Evolutionary conservation across 2,888 invertebrate species (phyloP).

Genomic region (Cinara cedri): DNA sequence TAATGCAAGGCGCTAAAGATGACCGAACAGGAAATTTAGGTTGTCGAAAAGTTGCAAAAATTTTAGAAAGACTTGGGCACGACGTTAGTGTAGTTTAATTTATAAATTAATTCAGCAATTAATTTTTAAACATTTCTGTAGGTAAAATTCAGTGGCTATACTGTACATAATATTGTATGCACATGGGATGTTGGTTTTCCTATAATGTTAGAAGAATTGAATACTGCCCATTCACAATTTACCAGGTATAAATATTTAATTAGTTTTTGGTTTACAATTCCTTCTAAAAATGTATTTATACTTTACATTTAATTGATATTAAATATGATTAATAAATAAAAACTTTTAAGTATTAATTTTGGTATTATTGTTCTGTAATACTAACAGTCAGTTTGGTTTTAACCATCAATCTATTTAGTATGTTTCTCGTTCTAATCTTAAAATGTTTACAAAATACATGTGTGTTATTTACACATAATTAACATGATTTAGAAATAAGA

Average conservation of each 20-base stretch:
- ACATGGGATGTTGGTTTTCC: slow-evolving; percentile 79
- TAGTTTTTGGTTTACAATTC: background rate
- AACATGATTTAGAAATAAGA: too few relatives aligned
- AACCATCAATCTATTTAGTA: too few relatives aligned
- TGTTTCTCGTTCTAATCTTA: too few relatives aligned
- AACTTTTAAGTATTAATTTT: too few relatives aligned
- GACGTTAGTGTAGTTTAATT: slow-evolving; percentile 66
- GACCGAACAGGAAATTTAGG: slow-evolving; percentile 79
- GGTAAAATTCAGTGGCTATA: slow-evolving; percentile 80
- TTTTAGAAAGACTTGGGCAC: slow-evolving; percentile 81
- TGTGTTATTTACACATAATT: too few relatives aligned
- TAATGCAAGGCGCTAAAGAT: slow-evolving; percentile 80
- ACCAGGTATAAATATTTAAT: slow-evolving; percentile 58
- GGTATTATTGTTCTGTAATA: too few relatives aligned
- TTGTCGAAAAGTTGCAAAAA: slow-evolving; percentile 80
- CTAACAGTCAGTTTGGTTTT: too few relatives aligned
- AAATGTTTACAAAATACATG: too few relatives aligned
- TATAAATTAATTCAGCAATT: background rate
- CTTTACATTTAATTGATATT: background rate
- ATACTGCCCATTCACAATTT: slow-evolving; percentile 76
- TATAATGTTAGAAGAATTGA: slow-evolving; percentile 74
- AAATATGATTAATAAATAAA: too few relatives aligned
- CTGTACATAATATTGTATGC: slow-evolving; percentile 78
- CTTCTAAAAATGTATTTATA: background rate
- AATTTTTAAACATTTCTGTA: slow-evolving; percentile 63